A percentile compares a stretch with the other conserved stretches of the same genome.
Conservation (phyloP, 2,888 invertebrate species). For the Lasioglossum morio region DNA sequence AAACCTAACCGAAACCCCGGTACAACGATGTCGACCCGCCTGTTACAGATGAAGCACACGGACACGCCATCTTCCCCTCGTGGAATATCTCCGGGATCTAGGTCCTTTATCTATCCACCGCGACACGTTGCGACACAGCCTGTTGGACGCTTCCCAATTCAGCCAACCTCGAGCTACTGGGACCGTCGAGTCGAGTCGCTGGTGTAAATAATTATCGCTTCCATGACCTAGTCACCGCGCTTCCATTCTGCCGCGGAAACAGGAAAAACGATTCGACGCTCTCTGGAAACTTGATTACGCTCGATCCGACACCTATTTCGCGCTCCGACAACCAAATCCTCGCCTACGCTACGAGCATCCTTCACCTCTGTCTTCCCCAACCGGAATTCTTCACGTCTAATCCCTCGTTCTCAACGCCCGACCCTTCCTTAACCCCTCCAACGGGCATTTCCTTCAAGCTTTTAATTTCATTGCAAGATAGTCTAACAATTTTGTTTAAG, state of each 20-base stretch:
- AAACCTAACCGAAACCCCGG: slow-evolving; percentile 16
- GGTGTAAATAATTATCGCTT: slow-evolving; percentile 12
- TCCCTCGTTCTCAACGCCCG: not conserved
- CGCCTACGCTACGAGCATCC: not conserved
- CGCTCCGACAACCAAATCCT: not conserved
- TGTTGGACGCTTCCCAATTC: slow-evolving; percentile 20
- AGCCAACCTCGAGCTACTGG: slow-evolving; percentile 1
- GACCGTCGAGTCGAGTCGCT: not conserved
- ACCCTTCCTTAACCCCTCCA: not conserved
- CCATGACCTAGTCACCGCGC: slow-evolving; percentile 3
- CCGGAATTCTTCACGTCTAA: not conserved
- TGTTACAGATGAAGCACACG: slow-evolving; percentile 45
- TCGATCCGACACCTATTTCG: not conserved
- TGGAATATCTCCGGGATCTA: slow-evolving; percentile 31
- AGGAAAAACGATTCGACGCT: slow-evolving; percentile 9
- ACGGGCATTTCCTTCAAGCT: not conserved
- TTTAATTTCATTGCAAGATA: not conserved
- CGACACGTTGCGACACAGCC: slow-evolving; percentile 20
- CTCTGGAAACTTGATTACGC: not conserved
- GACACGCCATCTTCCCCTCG: slow-evolving; percentile 17
- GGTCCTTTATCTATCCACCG: slow-evolving; percentile 28
- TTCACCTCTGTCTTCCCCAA: not conserved
- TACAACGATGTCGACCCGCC: slow-evolving; percentile 26
- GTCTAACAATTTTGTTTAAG: too few species aligned
- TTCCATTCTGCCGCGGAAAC: not conserved